phyloP scores from a whole-genome alignment of 2,113 vertebrate genomes.

The Nicator chloris region DNA sequence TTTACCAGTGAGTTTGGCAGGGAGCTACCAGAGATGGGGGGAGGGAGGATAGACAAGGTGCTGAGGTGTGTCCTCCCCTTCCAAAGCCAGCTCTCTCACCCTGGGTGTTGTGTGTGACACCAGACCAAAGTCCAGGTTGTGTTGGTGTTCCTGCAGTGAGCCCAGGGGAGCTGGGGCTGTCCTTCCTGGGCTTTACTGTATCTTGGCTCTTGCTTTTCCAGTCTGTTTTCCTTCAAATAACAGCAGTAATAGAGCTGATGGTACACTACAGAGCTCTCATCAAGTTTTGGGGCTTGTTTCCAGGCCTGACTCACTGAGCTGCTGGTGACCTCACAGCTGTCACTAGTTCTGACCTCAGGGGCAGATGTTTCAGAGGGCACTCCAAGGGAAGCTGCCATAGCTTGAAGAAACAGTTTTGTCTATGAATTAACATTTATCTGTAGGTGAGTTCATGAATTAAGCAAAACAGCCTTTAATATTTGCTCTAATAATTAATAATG shows the following conservation, averaged over 20 bases:
- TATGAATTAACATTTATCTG: conserved; percentile 57
- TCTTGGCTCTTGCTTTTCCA: not conserved
- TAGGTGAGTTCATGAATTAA: conserved; percentile 67
- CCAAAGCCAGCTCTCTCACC: not conserved
- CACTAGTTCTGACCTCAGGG: not conserved
- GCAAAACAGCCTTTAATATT: conserved; percentile 67
- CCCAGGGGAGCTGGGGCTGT: not conserved
- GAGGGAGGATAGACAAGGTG: no score
- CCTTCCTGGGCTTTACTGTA: not conserved
- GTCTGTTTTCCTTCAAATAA: not conserved
- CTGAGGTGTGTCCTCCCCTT: not conserved
- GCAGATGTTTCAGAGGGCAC: not conserved
- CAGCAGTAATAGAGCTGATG: not conserved
- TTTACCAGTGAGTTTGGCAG: not conserved
- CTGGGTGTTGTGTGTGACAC: not conserved
- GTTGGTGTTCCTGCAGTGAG: not conserved
- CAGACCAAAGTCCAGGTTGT: not conserved
- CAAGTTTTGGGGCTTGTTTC: not conserved
- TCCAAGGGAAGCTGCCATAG: conserved; percentile 8
- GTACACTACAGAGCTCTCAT: not conserved
- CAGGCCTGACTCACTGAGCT: not conserved
- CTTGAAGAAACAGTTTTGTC: conserved; percentile 49
- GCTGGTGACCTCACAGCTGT: not conserved
- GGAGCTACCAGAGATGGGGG: not conserved
- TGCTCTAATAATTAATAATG: conserved; percentile 57